Evolutionary conservation across 1,140 invertebrate genomes (phyloP), one percentile per base, ranked within the genome.

Genomic region (Lithobius niger): DNA sequence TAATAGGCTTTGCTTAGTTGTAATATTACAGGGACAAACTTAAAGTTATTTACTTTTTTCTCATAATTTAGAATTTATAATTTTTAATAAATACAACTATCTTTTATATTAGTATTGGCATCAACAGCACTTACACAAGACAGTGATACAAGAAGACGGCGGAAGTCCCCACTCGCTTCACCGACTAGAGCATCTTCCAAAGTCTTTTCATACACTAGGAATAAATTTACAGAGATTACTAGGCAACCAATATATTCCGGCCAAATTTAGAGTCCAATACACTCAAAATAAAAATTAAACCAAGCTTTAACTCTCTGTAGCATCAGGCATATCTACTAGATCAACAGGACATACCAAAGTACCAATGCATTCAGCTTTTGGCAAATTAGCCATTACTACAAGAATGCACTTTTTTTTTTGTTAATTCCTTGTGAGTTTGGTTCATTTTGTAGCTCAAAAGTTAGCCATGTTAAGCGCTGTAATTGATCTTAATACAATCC

Each of bases 91-190:
- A n/a, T n/a, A n/a, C n/a, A n/a, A n/a, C n/a, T n/a, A n/a, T n/a
- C n/a, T n/a, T n/a, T n/a, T n/a, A n/a, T n/a, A n/a, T n/a, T n/a
- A n/a, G n/a, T n/a, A n/a, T n/a, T n/a, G n/a, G n/a, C n/a, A n/a
- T n/a, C n/a, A n/a, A n/a, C n/a, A n/a, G n/a, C n/a, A 48, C 62
- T 59, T 60, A 66, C 64, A 65, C 66, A 49, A 51, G 59, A 61
- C 19, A 69, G 62, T 16, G 73, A 70, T 19, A 97, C 82, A 48
- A 95, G 78, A 2, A 98, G 73, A 54, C 90, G 81, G 69, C 88
- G 87, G 73, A 97, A 97, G 66, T 88, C 79, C 2, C 90, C 94
- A 1, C 90, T 94, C 19, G 93, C 95, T 65, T 98, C 95, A 22
- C 83, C 86, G 65, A 84, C 84, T 50, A 98, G 74, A 65, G 95